A percentile compares a stretch with the other conserved stretches of the same genome.
phyloP scores from a whole-genome alignment of 2,113 vertebrate genomes.

The Kobus ellipsiprymnus region DNA sequence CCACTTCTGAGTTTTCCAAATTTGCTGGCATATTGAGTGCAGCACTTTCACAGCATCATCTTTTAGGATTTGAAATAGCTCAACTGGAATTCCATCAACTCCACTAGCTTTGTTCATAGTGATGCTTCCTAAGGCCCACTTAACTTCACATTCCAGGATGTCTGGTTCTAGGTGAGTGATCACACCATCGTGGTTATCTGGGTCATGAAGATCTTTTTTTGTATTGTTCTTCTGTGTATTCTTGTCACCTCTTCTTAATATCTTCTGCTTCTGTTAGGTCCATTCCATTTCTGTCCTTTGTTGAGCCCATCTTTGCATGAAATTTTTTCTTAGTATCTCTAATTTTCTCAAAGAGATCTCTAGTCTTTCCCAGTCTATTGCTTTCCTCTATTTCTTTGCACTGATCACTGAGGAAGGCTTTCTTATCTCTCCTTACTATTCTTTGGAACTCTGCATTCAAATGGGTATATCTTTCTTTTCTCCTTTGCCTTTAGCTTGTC shows the following conservation, averaged over 20 bases:
- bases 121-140: not conserved
- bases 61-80: not conserved
- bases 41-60: not conserved
- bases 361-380: not conserved
- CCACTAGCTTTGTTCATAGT: not conserved
- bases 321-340: not conserved
- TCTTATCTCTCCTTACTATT: not conserved
- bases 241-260: not conserved
- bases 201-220: not conserved
- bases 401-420: not conserved
- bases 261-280: not conserved
- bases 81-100: not conserved
- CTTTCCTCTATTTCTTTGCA: not conserved
- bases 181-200: not conserved
- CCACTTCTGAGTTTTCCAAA: not conserved
- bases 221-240: not conserved
- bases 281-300: not conserved
- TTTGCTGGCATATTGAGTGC: not conserved
- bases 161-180: not conserved
- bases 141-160: not conserved
- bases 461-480: not conserved
- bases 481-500: not conserved
- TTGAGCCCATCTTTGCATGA: not conserved
- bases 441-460: not conserved
- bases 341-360: not conserved